Conservation (phyloP, 2,888 invertebrate genomes). For the Sinohyriopsis cumingii region DNA sequence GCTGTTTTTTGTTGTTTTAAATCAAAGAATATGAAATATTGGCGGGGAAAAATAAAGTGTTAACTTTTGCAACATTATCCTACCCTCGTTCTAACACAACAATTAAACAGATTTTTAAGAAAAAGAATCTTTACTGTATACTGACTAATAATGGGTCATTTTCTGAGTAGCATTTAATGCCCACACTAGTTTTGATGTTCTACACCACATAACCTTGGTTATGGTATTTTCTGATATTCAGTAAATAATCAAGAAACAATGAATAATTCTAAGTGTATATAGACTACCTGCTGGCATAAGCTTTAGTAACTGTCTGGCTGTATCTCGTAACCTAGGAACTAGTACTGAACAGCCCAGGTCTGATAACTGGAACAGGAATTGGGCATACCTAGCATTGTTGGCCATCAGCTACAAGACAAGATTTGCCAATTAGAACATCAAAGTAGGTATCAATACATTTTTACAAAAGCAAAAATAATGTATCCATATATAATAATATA, state of each 20-base stretch:
- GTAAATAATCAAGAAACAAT: too few relatives aligned
- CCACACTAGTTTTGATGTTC: background rate
- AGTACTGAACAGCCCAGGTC: conserved; percentile 89
- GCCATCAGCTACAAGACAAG: conserved; percentile 81
- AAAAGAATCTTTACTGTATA: too few relatives aligned
- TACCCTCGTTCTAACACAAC: too few relatives aligned
- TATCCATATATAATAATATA: background rate
- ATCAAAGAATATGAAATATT: too few relatives aligned
- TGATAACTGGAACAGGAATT: conserved; percentile 81
- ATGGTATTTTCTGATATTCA: too few relatives aligned
- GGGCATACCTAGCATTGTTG: conserved; percentile 79
- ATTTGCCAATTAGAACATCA: background rate
- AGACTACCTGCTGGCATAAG: conserved; percentile 82
- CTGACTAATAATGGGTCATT: background rate
- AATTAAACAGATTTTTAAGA: too few relatives aligned
- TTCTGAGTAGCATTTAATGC: background rate
- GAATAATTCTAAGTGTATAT: too few relatives aligned
- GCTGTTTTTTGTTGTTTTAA: too few relatives aligned
- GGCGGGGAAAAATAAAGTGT: too few relatives aligned
- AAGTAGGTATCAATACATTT: background rate
- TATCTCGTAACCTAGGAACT: conserved; percentile 87
- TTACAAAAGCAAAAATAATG: background rate
- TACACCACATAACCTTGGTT: background rate
- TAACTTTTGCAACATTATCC: too few relatives aligned
- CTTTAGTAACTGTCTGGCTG: conserved; percentile 84